Conservation (phyloP, 2,113 vertebrate genomes). For the Helogale parvula region DNA sequence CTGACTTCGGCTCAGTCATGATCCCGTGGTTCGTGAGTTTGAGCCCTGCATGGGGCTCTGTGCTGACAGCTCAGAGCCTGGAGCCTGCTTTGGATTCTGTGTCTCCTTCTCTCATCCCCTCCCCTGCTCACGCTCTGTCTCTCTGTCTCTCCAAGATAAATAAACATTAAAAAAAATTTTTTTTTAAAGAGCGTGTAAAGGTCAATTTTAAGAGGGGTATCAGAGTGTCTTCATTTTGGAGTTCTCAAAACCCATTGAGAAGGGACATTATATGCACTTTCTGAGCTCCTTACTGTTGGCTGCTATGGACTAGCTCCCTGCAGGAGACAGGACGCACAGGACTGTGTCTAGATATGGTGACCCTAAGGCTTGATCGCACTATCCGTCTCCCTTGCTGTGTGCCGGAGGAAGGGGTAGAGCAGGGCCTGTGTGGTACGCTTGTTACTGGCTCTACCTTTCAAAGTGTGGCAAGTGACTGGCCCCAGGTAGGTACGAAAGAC, state of each 20-base stretch:
- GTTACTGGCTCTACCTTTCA: background rate
- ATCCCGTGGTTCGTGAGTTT: too few relatives aligned
- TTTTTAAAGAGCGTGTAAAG: background rate
- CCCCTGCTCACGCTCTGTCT: too few relatives aligned
- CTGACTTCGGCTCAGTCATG: too few relatives aligned
- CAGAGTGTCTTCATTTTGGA: background rate
- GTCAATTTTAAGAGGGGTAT: background rate
- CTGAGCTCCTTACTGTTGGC: background rate
- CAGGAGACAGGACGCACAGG: background rate
- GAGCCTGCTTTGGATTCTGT: too few relatives aligned
- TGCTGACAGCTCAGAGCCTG: too few relatives aligned
- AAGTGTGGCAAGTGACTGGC: background rate
- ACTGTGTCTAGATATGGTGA: background rate
- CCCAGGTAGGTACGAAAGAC: background rate
- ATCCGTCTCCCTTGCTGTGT: background rate
- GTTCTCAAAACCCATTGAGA: background rate
- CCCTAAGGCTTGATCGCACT: background rate
- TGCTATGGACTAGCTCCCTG: background rate
- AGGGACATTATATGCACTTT: background rate
- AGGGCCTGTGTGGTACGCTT: background rate
- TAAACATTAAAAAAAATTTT: too few relatives aligned
- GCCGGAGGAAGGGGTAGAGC: background rate
- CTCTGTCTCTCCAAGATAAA: too few relatives aligned
- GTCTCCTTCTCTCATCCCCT: too few relatives aligned
- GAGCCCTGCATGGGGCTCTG: rapidly evolving